phyloP scores from a whole-genome alignment of 2,888 invertebrate genomes.

The Parthenolecanium corni region DNA sequence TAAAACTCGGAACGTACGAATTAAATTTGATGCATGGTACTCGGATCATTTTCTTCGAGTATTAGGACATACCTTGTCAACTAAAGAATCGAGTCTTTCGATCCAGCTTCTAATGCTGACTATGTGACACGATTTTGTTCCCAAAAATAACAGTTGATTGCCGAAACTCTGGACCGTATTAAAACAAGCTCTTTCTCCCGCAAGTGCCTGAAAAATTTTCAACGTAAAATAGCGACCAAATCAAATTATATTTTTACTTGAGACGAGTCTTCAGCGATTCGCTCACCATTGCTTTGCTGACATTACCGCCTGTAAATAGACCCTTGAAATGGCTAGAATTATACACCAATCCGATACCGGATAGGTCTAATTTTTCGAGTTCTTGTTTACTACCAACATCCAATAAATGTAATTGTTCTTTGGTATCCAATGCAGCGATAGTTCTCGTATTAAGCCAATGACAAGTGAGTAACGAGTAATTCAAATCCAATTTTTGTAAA shows the following conservation, averaged over 20 bases:
- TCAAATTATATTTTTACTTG: slow-evolving; percentile 15
- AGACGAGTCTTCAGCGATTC: not conserved
- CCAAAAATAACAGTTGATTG: slow-evolving; percentile 57
- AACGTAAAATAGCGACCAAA: not conserved
- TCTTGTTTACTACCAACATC: slow-evolving; percentile 83
- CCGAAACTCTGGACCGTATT: slow-evolving; percentile 57
- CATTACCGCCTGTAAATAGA: slow-evolving; percentile 90
- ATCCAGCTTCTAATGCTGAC: slow-evolving; percentile 54
- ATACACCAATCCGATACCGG: slow-evolving; percentile 69
- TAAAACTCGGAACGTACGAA: slow-evolving; percentile 12
- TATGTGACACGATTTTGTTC: slow-evolving; percentile 49
- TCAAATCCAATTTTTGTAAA: slow-evolving; percentile 57
- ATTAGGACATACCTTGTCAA: slow-evolving; percentile 38
- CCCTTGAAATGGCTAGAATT: slow-evolving; percentile 81
- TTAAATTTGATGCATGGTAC: not conserved
- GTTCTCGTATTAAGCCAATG: slow-evolving; percentile 74
- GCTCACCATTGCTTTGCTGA: slow-evolving; percentile 58
- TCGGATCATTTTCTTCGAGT: not conserved
- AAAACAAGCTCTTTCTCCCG: slow-evolving; percentile 63
- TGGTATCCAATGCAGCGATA: slow-evolving; percentile 70
- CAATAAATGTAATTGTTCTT: slow-evolving; percentile 74
- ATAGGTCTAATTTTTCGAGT: slow-evolving; percentile 68
- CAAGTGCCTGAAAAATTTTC: slow-evolving; percentile 45
- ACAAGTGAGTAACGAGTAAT: slow-evolving; percentile 60
- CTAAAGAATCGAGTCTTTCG: slow-evolving; percentile 51